Percentiles rank a stretch among this genome's conserved stretches.
Evolutionary conservation across 2,888 invertebrate genomes (phyloP).

Genomic region (Metalampra italica): DNA sequence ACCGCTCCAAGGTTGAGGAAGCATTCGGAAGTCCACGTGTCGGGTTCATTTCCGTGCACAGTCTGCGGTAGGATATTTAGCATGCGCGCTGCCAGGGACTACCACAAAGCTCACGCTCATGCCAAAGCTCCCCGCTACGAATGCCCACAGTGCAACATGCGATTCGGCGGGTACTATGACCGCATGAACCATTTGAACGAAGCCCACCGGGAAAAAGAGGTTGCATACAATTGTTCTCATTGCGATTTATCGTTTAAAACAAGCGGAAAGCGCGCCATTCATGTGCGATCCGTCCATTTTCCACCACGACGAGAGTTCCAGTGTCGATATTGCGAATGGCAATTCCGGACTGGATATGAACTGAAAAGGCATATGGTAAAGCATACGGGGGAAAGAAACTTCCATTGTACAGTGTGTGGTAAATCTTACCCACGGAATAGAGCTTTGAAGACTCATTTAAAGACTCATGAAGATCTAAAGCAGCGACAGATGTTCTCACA

Average conservation of each 20-base stretch:
- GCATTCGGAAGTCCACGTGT: constrained; percentile 61
- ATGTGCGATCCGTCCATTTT: constrained; percentile 53
- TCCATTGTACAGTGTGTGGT: constrained; percentile 74
- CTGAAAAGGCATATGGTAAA: constrained; percentile 63
- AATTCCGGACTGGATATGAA: constrained; percentile 60
- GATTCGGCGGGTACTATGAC: constrained; percentile 61
- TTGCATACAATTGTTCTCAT: constrained; percentile 52
- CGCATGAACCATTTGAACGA: constrained; percentile 63
- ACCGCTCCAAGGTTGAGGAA: constrained; percentile 61
- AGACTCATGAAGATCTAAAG: constrained; percentile 52
- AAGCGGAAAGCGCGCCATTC: constrained; percentile 56
- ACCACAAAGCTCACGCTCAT: constrained; percentile 57
- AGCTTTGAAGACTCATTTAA: constrained; percentile 50
- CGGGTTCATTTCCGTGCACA: constrained; percentile 60
- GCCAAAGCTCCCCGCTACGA: constrained; percentile 59
- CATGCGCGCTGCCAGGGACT: constrained; percentile 58
- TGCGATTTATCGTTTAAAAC: constrained; percentile 61
- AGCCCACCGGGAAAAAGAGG: constrained; percentile 54
- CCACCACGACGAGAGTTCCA: constrained; percentile 45
- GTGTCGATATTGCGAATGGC: constrained; percentile 58
- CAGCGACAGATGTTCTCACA: constrained; percentile 37
- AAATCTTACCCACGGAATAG: constrained; percentile 58
- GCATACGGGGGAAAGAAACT: constrained; percentile 62
- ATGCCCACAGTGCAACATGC: constrained; percentile 60
- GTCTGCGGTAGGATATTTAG: constrained; percentile 54